Evolutionary conservation across 2,797 vertebrate species (phyloP).

Genomic region (Propithecus deckenii): DNA sequence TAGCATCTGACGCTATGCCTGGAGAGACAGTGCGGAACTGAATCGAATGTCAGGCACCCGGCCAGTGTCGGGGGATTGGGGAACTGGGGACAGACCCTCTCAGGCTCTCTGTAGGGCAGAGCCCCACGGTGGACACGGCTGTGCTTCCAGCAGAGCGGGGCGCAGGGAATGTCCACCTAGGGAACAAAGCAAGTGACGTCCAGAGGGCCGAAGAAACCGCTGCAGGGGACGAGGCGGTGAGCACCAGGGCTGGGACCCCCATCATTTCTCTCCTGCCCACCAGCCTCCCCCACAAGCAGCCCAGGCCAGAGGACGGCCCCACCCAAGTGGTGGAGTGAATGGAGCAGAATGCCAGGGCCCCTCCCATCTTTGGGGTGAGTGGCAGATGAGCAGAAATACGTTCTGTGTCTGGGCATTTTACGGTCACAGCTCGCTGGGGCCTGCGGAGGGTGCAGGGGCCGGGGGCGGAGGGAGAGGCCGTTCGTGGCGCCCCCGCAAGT

Average conservation of each 20-base stretch:
- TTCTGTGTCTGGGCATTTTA: background rate
- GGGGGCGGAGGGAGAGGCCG: background rate
- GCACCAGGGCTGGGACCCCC: background rate
- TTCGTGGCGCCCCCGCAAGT: background rate
- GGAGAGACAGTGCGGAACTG: background rate
- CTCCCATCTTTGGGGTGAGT: background rate
- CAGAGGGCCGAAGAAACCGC: background rate
- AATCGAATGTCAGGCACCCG: background rate
- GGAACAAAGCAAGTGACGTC: background rate
- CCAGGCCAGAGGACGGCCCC: background rate
- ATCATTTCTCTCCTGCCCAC: background rate
- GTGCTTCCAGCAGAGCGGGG: background rate
- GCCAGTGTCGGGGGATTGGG: background rate
- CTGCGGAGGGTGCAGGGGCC: background rate
- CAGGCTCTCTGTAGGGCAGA: background rate
- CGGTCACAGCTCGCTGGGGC: too few relatives aligned
- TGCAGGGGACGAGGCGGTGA: background rate
- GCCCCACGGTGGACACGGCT: background rate
- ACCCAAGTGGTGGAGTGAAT: background rate
- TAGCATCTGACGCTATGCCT: background rate
- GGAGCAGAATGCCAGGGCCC: background rate
- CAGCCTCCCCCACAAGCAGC: background rate
- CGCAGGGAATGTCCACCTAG: background rate
- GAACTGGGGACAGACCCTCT: background rate
- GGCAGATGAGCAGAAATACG: background rate